These are phyloP conservation scores for Oscheius sp. DNA, from an alignment of 2,888 invertebrate species.

Conservation along the genomic window DNA sequence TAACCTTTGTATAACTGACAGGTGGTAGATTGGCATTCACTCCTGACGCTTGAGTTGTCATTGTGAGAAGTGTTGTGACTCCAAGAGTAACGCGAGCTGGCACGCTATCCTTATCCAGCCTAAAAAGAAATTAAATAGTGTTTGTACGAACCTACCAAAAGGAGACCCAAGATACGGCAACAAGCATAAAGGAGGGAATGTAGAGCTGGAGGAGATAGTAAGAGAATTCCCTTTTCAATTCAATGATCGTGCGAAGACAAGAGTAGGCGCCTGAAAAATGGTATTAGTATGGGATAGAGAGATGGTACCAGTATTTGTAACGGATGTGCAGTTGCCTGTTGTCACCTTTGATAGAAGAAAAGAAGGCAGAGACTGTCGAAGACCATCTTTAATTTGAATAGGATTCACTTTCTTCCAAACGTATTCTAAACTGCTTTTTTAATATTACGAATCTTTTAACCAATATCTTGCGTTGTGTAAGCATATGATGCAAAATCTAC, in stretches of 20 bases:
- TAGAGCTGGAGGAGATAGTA: constrained; percentile 76
- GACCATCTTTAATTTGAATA: constrained; percentile 78
- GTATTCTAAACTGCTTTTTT: constrained; percentile 75
- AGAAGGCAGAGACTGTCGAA: constrained; percentile 80
- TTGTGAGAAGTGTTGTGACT: constrained; percentile 92
- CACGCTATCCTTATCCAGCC: constrained; percentile 69
- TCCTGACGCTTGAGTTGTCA: constrained; percentile 77
- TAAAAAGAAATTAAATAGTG: background rate
- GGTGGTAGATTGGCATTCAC: constrained; percentile 68
- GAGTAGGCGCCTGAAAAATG: constrained; percentile 72
- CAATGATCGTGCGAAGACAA: constrained; percentile 65
- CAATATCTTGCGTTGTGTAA: constrained; percentile 93
- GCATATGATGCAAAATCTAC: constrained; percentile 96
- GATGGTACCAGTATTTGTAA: constrained; percentile 88
- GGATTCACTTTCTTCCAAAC: constrained; percentile 91
- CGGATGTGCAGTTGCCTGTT: constrained; percentile 94
- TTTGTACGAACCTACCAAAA: constrained; percentile 36
- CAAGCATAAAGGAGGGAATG: constrained; percentile 93
- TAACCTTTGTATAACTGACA: constrained; percentile 60
- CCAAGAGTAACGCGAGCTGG: constrained; percentile 75
- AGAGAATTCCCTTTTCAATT: constrained; percentile 80
- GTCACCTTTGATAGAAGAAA: constrained; percentile 92
- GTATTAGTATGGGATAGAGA: constrained; percentile 73
- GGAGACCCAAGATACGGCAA: constrained; percentile 74
- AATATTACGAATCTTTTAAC: constrained; percentile 5